Conservation (phyloP, 2,797 vertebrate genomes). For the Anomalospiza imberbis region DNA sequence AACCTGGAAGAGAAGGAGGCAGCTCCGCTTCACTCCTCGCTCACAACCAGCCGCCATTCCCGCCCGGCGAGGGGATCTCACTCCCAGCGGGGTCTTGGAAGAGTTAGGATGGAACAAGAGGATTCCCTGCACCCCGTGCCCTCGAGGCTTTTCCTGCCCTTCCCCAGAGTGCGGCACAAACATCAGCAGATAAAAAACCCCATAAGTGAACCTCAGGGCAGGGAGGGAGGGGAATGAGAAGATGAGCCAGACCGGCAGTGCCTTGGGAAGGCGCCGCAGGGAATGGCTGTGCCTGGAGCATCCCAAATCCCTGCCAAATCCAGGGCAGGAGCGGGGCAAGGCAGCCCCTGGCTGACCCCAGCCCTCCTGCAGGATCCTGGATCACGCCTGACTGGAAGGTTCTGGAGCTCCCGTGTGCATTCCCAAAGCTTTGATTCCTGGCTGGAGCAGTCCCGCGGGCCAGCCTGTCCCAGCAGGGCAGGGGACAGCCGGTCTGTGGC, state of each 20-base stretch:
- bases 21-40: not conserved
- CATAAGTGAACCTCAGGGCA: not conserved
- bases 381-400: not conserved
- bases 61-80: not conserved
- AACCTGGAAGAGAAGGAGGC: not conserved
- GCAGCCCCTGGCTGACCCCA: not conserved
- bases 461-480: not conserved
- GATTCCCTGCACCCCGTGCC: not conserved
- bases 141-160: not conserved
- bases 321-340: not conserved
- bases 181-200: not conserved
- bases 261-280: not conserved
- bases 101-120: fast-evolving
- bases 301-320: not conserved
- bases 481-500: not conserved
- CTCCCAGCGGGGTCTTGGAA: too few species aligned
- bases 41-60: not conserved
- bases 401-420: not conserved
- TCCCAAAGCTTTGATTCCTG: not conserved
- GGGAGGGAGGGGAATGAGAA: not conserved
- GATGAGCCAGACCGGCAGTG: not conserved
- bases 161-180: not conserved
- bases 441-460: not conserved
- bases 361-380: not conserved
- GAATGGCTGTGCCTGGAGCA: not conserved